Evolutionary conservation across 2,797 vertebrate genomes (phyloP).

Genomic region (Paguma larvata): DNA sequence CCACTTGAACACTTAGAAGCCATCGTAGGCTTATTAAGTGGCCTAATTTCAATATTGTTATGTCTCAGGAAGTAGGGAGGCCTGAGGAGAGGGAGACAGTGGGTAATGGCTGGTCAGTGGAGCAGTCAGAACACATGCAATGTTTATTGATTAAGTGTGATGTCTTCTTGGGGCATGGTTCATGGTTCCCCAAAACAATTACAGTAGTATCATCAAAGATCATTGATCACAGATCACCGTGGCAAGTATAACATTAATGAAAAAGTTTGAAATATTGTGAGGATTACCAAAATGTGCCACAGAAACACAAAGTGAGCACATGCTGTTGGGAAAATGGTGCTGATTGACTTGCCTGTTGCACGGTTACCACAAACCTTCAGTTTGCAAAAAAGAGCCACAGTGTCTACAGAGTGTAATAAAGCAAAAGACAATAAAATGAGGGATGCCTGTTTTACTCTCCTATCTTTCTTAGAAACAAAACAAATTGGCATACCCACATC

Average conservation of each 20-base stretch:
- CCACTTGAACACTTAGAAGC: neutral
- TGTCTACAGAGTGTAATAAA: neutral
- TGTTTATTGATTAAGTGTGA: neutral
- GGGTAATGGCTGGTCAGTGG: neutral
- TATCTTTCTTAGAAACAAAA: conserved; percentile 9
- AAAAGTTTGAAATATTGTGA: neutral
- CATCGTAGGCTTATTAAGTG: neutral
- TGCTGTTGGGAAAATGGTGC: neutral
- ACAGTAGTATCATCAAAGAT: neutral
- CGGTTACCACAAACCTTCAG: neutral
- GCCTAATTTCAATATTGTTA: neutral
- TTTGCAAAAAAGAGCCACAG: neutral
- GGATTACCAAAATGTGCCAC: neutral
- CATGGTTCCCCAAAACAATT: neutral
- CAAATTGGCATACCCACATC: neutral
- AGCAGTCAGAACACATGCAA: neutral
- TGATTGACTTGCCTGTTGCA: neutral
- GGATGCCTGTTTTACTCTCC: neutral
- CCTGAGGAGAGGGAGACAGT: neutral
- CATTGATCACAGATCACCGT: neutral
- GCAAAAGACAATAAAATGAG: neutral
- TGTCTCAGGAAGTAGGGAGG: neutral
- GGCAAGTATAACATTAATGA: neutral
- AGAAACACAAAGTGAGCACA: neutral
- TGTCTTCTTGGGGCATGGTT: neutral